Evolutionary conservation across 2,113 vertebrate genomes (phyloP).

Genomic region (Pipa parva): DNA sequence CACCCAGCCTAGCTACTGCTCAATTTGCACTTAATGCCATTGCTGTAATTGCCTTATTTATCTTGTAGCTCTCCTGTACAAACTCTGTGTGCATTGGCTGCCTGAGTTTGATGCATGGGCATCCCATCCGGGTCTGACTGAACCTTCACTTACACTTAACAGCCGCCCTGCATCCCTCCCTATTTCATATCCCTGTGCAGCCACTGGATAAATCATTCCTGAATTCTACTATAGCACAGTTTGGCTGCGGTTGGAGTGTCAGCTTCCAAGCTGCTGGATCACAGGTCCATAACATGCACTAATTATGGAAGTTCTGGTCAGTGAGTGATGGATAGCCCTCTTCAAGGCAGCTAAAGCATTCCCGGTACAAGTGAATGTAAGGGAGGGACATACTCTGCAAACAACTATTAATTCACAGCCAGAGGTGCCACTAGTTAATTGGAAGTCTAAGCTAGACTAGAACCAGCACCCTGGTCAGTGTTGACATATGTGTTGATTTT

Average conservation of each 20-base stretch:
- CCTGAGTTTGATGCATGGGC: conserved; percentile 61
- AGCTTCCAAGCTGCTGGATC: conserved; percentile 74
- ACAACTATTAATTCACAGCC: conserved; percentile 71
- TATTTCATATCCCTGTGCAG: conserved; percentile 70
- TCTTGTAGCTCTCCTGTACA: conserved; percentile 47
- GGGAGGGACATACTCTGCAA: conserved; percentile 56
- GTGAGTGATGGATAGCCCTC: conserved; percentile 81
- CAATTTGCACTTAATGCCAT: conserved; percentile 27
- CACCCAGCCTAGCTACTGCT: conserved; percentile 7
- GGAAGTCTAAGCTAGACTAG: conserved; percentile 51
- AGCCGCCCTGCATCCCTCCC: conserved; percentile 49
- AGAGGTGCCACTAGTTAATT: conserved; percentile 36
- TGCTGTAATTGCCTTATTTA: conserved; percentile 56
- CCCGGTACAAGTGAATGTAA: conserved; percentile 55
- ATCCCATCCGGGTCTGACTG: conserved; percentile 72
- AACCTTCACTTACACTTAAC: conserved; percentile 78
- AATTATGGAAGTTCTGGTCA: conserved; percentile 86
- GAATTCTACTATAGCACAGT: conserved; percentile 72
- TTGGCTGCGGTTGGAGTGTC: conserved; percentile 69
- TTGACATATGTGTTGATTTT: conserved; percentile 7
- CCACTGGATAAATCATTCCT: conserved; percentile 75
- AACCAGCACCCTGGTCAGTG: conserved; percentile 51
- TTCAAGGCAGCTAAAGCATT: conserved; percentile 68
- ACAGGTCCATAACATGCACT: conserved; percentile 80
- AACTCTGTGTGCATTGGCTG: conserved; percentile 46